Base-by-base conservation (phyloP, 2,888 invertebrate genomes). In the Odontocolon sp. region DNA sequence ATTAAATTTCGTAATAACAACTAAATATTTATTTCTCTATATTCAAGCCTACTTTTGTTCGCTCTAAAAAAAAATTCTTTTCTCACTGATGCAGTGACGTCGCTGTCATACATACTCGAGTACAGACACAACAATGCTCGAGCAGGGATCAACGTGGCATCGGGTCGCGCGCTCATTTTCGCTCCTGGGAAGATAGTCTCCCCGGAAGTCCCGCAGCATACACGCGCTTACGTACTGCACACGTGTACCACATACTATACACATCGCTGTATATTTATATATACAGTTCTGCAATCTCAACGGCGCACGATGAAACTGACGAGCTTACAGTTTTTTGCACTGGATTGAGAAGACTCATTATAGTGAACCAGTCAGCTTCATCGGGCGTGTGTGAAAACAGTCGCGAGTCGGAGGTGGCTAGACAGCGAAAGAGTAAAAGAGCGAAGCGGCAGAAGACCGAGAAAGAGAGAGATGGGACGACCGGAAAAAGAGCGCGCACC, bases 151-250 rank as follows among this genome's bases (percentile, higher is more conserved):
- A 45, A 28, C 52, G 61, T 67, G 69, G 67, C 67, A 67, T 71
- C 61, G 59, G 57, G 45, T 70, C 54, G 31, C 77, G 71, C 72
- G 68, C 72, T 77, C 71, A 72, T 77, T 76, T 67, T 72, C 68
- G 23, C 57, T 72, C 77, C 77, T 77, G 77, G 77, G 77, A 77
- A 77, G 77, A 72, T 63, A 50, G 77, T 64, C 52, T 45, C 63
- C 68, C 72, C 77, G 77, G 77, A 77, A 77, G 71, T 77, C 77
- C 72, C 77, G 77, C 57, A 67, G 77, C 23, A 2, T 14, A 45
- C 28, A 52, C 40, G 38, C n/a, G 31, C 31, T n/a, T 21, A 38
- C 45, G n/a, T n/a, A 36, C 45, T 9, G 31, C 26, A n/a, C 28
- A 14, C 23, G 54, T 52, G 52, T 31, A 31, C 3, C 52, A 21